Percentiles rank a stretch among this genome's conserved stretches.
Evolutionary conservation across 2,113 vertebrate genomes (phyloP).

Genomic region (Microcebus griseorufus): DNA sequence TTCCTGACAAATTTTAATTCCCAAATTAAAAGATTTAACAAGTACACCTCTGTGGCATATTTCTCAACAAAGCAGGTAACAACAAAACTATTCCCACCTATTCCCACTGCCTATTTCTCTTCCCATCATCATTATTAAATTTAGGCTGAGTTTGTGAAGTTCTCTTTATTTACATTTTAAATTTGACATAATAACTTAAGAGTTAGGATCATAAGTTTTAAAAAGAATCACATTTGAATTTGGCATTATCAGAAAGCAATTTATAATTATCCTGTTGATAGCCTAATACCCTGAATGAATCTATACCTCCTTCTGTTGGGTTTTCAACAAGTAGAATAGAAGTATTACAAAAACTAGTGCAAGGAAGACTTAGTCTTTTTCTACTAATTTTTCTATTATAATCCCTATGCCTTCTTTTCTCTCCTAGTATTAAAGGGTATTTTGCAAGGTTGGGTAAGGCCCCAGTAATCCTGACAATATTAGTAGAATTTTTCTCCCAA

Average conservation of each 20-base stretch:
- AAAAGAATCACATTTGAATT: neutral
- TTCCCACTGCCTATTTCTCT: neutral
- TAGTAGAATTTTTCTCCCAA: neutral
- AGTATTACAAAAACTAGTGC: neutral
- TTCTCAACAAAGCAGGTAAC: neutral
- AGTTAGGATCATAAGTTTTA: neutral
- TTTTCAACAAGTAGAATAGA: neutral
- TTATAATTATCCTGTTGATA: neutral
- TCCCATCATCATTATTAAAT: neutral
- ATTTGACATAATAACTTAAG: conserved; percentile 4
- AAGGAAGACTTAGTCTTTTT: neutral
- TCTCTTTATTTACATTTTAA: conserved; percentile 24
- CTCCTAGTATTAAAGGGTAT: neutral
- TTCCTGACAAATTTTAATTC: conserved; percentile 10
- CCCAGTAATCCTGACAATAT: neutral
- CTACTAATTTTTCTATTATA: neutral
- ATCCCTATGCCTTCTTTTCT: neutral
- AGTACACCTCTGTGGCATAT: neutral
- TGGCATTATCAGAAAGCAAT: neutral
- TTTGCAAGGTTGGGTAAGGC: neutral
- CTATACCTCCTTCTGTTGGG: neutral
- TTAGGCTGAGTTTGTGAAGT: neutral
- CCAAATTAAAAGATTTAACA: neutral
- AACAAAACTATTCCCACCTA: neutral
- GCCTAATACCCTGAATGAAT: neutral